Percentiles rank a stretch among this genome's conserved stretches.
Conservation (phyloP, 2,113 vertebrate species). For the Nettapus auritus region DNA sequence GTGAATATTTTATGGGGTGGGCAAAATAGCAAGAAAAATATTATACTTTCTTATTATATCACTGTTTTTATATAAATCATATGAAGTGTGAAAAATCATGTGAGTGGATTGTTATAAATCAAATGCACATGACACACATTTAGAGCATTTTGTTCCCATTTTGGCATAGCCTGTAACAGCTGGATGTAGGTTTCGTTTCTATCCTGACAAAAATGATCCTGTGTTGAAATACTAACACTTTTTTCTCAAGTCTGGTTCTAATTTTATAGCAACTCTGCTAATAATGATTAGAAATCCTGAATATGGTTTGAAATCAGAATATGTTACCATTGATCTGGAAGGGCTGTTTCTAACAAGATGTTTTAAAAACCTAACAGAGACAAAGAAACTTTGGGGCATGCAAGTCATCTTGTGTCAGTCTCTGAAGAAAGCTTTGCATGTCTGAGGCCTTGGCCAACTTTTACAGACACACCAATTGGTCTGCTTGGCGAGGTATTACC, state of each 20-base stretch:
- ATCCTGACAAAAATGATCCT: background rate
- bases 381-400: background rate
- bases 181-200: background rate
- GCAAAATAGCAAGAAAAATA: background rate
- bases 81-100: slow-evolving; percentile 27
- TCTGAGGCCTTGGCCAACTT: background rate
- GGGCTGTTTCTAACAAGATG: background rate
- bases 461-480: background rate
- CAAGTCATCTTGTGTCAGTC: background rate
- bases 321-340: background rate
- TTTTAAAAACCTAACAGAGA: background rate
- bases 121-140: background rate
- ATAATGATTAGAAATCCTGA: background rate
- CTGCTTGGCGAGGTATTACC: background rate
- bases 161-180: background rate
- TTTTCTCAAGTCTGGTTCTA: background rate
- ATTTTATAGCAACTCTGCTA: background rate
- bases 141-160: background rate
- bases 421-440: background rate
- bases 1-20: background rate
- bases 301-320: background rate
- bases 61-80: slow-evolving; percentile 12
- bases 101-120: slow-evolving; percentile 21
- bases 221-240: background rate
- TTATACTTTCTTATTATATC: slow-evolving; percentile 22